Evolutionary conservation across 2,888 invertebrate species (phyloP).

Genomic region (Ctena decussata): DNA sequence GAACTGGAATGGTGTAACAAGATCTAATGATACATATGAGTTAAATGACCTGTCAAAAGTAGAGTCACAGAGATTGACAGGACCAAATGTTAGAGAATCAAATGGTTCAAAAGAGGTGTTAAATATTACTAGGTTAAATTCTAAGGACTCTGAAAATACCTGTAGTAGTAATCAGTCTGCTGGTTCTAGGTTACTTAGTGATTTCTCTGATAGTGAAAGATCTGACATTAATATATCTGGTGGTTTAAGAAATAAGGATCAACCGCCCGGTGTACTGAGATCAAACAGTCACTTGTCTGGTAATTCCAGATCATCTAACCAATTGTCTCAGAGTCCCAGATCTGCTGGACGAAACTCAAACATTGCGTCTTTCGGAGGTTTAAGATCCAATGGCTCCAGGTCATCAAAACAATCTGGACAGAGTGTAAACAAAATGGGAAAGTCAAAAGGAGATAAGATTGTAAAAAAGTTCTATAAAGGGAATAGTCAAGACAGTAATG

Average conservation of each 20-base stretch:
- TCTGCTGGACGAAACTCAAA: not conserved
- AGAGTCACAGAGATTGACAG: not conserved
- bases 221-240: not conserved
- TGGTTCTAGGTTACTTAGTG: not conserved
- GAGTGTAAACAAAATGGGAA: not conserved
- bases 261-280: not conserved
- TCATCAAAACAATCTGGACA: not conserved
- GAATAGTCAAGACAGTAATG: constrained; percentile 34
- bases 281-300: not conserved
- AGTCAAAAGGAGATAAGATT: constrained; percentile 42
- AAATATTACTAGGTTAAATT: not conserved
- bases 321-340: not conserved
- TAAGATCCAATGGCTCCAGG: not conserved
- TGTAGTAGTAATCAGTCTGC: not conserved
- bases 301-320: not conserved
- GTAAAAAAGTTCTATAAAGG: constrained; percentile 32
- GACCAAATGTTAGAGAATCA: not conserved
- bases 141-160: not conserved
- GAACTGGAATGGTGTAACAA: not conserved
- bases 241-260: not conserved
- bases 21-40: not conserved
- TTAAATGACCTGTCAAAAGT: not conserved
- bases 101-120: not conserved
- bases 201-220: too few species aligned
- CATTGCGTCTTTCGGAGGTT: not conserved